Conservation (phyloP, 2,113 vertebrate species). For the Phylloscopus trochilus region DNA sequence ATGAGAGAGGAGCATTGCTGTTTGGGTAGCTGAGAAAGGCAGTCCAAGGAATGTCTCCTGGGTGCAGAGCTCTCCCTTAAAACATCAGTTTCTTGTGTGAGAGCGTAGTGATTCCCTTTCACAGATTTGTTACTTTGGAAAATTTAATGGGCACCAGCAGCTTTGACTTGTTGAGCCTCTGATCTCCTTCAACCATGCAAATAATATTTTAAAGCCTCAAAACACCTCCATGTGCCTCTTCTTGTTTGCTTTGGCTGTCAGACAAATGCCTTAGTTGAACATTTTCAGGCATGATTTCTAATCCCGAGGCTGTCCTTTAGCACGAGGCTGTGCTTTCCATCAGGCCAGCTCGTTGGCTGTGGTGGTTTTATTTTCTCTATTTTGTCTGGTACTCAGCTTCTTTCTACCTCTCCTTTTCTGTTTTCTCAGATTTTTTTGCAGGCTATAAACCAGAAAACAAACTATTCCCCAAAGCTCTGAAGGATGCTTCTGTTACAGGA, state of each 20-base stretch:
- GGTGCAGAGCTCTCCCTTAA: background rate
- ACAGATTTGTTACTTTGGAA: background rate
- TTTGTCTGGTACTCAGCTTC: background rate
- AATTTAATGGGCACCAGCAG: background rate
- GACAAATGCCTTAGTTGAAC: background rate
- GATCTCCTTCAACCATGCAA: background rate
- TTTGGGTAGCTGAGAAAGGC: background rate
- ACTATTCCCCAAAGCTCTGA: background rate
- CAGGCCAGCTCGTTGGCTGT: background rate
- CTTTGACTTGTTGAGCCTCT: background rate
- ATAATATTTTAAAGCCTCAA: background rate
- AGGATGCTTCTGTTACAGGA: background rate
- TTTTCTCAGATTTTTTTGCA: background rate
- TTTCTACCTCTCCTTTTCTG: background rate
- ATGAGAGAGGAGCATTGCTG: background rate
- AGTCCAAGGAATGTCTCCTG: background rate
- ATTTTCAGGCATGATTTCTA: background rate
- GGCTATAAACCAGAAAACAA: background rate
- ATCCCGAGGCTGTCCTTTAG: background rate
- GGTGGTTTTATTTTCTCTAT: background rate
- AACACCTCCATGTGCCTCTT: background rate
- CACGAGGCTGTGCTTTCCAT: background rate
- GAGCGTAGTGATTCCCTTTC: background rate
- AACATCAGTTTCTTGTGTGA: background rate
- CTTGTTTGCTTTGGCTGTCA: background rate